Evolutionary conservation across 2,113 vertebrate genomes (phyloP), one percentile per base, ranked within the genome.

Genomic region (Paradoxurus hermaphroditus): DNA sequence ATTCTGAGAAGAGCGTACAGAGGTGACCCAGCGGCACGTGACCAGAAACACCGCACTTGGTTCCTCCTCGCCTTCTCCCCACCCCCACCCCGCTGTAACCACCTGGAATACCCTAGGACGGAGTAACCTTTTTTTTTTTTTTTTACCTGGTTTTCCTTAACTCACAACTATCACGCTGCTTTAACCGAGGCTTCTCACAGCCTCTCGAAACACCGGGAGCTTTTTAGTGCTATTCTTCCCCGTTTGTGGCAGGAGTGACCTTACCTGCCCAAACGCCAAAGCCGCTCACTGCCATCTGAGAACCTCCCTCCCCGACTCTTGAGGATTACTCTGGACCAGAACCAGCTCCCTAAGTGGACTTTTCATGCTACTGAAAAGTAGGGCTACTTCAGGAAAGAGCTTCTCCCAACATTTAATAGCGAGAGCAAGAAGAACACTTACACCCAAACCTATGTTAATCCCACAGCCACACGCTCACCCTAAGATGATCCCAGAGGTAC

Each of bases 361-460:
- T 67, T 72, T 15, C 68, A 53, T 16, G 59, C 18, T n/a, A n/a
- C n/a, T n/a, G n/a, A n/a, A n/a, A n/a, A n/a, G 9, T 7, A 19
- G 14, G 65, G 8, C 39, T 59, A 84, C 51, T 51, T 44, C 59
- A 62, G 79, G 65, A 93, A 97, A 93, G 14, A 51, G 92, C 34
- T 18, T 65, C 73, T 84, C 34, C 83, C 39, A n/a, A 1, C 3
- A n/a, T 4, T 8, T 18, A 34, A 7, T 0, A 2, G 12, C 0
- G 27, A 31, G 46, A 21, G 11, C 34, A 0, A 63, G 29, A 65
- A 29, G 23, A 39, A 18, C 29, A 11, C 19, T 4, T 1, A 7
- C 36, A 51, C 12, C 18, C 23, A 25, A 36, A 31, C 27, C 29
- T n/a, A 25, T 3, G 0, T 5, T 11, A 4, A 23, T 70, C 81